Evolutionary conservation across 2,797 vertebrate genomes (phyloP).

Genomic region (Gymnopithys bicolor): DNA sequence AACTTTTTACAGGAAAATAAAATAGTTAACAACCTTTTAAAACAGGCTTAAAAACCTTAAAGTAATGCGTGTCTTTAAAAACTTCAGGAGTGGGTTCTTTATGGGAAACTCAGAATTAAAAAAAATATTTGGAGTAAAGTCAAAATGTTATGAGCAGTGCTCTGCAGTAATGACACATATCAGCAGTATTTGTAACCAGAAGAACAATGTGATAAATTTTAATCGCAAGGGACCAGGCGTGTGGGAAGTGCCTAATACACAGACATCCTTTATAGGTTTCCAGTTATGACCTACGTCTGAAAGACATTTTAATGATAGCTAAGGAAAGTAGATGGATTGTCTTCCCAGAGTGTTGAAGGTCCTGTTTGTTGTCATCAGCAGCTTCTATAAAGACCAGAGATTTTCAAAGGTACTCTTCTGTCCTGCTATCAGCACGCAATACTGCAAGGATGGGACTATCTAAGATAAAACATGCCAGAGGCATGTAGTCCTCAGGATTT

Average conservation of each 20-base stretch:
- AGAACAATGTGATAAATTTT: conserved; percentile 85
- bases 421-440: conserved; percentile 73
- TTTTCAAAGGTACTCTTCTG: conserved; percentile 80
- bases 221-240: conserved; percentile 77
- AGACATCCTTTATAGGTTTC: conserved; percentile 85
- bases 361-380: conserved; percentile 83
- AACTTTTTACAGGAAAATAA: conserved; percentile 65
- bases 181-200: conserved; percentile 81
- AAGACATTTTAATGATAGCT: conserved; percentile 86
- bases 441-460: conserved; percentile 76
- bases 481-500: conserved; percentile 79
- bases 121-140: conserved; percentile 75
- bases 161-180: conserved; percentile 82
- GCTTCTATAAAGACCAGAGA: conserved; percentile 80
- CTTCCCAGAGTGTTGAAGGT: conserved; percentile 83
- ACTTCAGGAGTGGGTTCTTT: conserved; percentile 64
- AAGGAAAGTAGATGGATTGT: conserved; percentile 82
- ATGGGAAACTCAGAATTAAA: conserved; percentile 64
- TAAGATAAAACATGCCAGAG: conserved; percentile 80
- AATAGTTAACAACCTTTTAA: conserved; percentile 61
- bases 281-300: conserved; percentile 84
- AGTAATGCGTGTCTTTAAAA: conserved; percentile 48
- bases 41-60: conserved; percentile 34
- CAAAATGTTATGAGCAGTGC: conserved; percentile 79
- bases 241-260: conserved; percentile 82